Conservation (phyloP, 2,888 invertebrate species). For the Octonoba sinensis region DNA sequence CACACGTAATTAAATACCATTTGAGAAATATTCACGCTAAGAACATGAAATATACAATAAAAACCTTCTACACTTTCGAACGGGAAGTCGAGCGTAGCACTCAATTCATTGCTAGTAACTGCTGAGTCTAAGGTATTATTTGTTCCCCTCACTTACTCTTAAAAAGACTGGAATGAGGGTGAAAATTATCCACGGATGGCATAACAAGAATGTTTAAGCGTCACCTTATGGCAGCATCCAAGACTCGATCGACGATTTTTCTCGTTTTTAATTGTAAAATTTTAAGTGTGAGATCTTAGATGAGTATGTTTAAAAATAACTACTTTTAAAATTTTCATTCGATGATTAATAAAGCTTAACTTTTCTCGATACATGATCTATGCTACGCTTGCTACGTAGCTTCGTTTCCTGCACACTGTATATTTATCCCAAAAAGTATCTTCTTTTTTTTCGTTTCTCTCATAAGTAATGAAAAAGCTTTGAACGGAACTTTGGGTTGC, state of each 20-base stretch:
- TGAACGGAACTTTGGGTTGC: too few species aligned
- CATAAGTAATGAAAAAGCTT: too few species aligned
- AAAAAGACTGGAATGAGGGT: slow-evolving; percentile 17
- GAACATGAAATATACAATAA: neutral
- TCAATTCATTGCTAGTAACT: neutral
- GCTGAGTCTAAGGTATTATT: neutral
- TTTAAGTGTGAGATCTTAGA: too few species aligned
- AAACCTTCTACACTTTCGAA: neutral
- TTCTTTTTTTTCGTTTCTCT: too few species aligned
- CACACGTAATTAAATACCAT: slow-evolving; percentile 45
- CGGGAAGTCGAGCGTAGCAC: slow-evolving; percentile 9
- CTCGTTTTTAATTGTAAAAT: slow-evolving; percentile 1
- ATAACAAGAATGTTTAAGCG: slow-evolving; percentile 31
- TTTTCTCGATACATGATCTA: too few species aligned
- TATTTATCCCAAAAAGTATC: too few species aligned
- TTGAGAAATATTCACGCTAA: slow-evolving; percentile 30
- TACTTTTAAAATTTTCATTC: too few species aligned
- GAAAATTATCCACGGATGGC: slow-evolving; percentile 57
- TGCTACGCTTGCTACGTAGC: too few species aligned
- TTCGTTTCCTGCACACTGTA: too few species aligned
- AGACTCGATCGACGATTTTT: neutral
- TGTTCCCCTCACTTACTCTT: slow-evolving; percentile 21
- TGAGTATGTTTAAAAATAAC: too few species aligned
- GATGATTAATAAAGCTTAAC: too few species aligned
- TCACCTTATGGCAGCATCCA: slow-evolving; percentile 18